Percentiles rank a stretch among this genome's conserved stretches.
Evolutionary conservation across 2,888 invertebrate species (phyloP).

Genomic region (Nomada fabriciana): DNA sequence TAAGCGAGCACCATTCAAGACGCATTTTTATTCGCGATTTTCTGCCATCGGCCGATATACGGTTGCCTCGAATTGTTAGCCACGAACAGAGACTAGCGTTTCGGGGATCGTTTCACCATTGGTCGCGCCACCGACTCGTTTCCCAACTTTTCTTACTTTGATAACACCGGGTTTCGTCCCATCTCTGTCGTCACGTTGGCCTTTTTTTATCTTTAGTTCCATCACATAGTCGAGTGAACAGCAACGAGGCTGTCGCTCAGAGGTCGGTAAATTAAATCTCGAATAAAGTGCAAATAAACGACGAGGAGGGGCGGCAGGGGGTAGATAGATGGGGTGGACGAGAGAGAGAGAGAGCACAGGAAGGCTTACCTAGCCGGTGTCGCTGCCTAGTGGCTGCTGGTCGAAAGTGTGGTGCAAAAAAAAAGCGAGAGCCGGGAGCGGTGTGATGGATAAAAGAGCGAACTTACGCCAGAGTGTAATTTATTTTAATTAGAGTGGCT

Average conservation of each 20-base stretch:
- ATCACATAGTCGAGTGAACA: slow-evolving; percentile 73
- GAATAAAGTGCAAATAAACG: slow-evolving; percentile 84
- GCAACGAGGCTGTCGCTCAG: slow-evolving; percentile 75
- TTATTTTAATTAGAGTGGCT: slow-evolving; percentile 84
- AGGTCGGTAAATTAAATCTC: slow-evolving; percentile 83
- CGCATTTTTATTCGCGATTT: background rate
- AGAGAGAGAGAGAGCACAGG: background rate
- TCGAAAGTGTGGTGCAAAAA: slow-evolving; percentile 76
- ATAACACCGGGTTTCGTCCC: slow-evolving; percentile 18
- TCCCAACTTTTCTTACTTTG: slow-evolving; percentile 71
- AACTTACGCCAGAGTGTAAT: slow-evolving; percentile 79
- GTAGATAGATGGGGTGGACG: background rate
- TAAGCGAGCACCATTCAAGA: background rate
- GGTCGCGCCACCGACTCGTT: slow-evolving; percentile 60
- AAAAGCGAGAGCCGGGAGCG: slow-evolving; percentile 55
- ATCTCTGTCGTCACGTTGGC: slow-evolving; percentile 24
- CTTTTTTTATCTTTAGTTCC: slow-evolving; percentile 71
- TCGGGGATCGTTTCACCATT: slow-evolving; percentile 65
- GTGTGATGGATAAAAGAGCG: slow-evolving; percentile 71
- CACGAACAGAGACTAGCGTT: slow-evolving; percentile 50
- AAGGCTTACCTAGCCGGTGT: slow-evolving; percentile 52
- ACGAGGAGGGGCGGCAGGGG: slow-evolving; percentile 56
- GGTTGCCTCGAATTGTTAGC: slow-evolving; percentile 39
- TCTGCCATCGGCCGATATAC: background rate
- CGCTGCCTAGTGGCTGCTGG: slow-evolving; percentile 66